Evolutionary conservation across 2,113 vertebrate genomes (phyloP).

Genomic region (Neogobius melanostomus): DNA sequence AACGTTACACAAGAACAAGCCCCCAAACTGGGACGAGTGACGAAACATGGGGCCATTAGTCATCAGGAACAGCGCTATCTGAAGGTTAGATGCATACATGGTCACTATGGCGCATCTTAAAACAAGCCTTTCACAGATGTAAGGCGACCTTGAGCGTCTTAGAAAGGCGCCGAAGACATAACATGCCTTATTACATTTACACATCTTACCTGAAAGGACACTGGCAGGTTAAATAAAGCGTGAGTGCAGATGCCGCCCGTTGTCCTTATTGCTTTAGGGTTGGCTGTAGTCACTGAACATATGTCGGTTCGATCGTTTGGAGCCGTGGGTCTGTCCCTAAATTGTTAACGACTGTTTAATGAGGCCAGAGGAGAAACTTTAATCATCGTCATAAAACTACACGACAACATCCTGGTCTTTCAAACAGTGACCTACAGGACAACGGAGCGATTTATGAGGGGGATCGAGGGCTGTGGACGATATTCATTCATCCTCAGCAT

Average conservation of each 20-base stretch:
- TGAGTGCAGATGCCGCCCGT: background rate
- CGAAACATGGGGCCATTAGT: background rate
- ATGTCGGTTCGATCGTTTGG: background rate
- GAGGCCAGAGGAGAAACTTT: background rate
- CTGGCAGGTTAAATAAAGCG: background rate
- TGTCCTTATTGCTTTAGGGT: background rate
- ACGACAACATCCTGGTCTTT: background rate
- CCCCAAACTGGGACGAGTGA: background rate
- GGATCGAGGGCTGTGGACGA: background rate
- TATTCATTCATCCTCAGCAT: background rate
- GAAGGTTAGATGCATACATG: background rate
- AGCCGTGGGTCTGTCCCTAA: background rate
- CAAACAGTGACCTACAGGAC: background rate
- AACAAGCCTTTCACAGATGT: background rate
- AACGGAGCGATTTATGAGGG: background rate
- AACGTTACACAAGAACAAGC: slow-evolving; percentile 3
- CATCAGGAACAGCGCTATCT: background rate
- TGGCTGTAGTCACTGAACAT: background rate
- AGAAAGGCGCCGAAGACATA: too few species aligned
- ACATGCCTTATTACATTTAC: too few species aligned
- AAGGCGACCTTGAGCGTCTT: too few species aligned
- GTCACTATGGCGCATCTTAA: background rate
- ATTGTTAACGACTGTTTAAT: background rate
- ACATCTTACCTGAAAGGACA: background rate
- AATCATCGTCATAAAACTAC: background rate